These are phyloP conservation scores for Drosophila watanabei DNA, from an alignment of 1,140 invertebrate genomes.

Conservation along the genomic window DNA sequence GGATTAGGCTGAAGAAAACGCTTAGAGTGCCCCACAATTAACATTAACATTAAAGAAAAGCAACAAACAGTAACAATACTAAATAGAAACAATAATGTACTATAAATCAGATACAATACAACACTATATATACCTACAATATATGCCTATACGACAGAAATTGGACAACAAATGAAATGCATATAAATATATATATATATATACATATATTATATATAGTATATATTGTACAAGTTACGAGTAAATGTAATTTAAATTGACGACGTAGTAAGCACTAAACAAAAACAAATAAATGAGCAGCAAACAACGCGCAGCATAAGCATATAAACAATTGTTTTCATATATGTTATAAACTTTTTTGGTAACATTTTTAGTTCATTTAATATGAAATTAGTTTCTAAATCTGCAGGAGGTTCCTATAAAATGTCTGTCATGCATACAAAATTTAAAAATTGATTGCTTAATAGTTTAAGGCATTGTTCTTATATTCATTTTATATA, in stretches of 20 bases:
- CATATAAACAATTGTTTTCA: conserved; percentile 32
- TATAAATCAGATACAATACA: conserved; percentile 82
- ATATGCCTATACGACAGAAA: conserved; percentile 80
- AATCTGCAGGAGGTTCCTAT: too few species aligned
- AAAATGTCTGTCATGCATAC: too few species aligned
- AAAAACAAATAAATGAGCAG: conserved; percentile 75
- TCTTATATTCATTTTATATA: too few species aligned
- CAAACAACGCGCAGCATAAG: conserved; percentile 61
- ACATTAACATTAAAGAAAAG: conserved; percentile 46
- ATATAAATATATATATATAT: conserved; percentile 68
- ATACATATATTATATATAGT: conserved; percentile 63
- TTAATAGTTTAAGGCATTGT: not conserved
- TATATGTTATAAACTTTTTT: not conserved
- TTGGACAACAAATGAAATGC: conserved; percentile 65
- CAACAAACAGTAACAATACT: conserved; percentile 78
- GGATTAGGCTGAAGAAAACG: conserved; percentile 51
- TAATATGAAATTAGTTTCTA: not conserved
- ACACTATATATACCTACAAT: conserved; percentile 82
- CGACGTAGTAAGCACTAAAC: conserved; percentile 80
- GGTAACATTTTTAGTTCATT: not conserved
- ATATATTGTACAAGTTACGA: conserved; percentile 80
- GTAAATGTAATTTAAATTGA: conserved; percentile 77
- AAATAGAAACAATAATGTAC: conserved; percentile 84
- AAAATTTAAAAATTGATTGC: too few species aligned
- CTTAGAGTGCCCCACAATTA: conserved; percentile 65